Evolutionary conservation across 2,888 invertebrate genomes (phyloP).

Genomic region (Apeira syringaria): DNA sequence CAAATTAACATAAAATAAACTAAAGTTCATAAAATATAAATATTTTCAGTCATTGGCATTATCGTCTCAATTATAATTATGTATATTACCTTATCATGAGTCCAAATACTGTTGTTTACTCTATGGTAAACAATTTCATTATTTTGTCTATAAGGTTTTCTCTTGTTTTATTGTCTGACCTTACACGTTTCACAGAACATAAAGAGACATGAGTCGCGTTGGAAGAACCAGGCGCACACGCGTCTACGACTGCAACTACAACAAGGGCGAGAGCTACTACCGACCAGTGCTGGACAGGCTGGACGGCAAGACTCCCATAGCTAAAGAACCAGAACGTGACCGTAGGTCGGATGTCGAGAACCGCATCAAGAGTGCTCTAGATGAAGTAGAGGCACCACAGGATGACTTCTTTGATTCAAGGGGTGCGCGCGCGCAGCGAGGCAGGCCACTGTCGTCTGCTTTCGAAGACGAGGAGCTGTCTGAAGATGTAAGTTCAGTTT

Average conservation of each 20-base stretch:
- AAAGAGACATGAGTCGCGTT: constrained; percentile 64
- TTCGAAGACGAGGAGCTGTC: constrained; percentile 72
- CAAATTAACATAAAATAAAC: too few relatives aligned
- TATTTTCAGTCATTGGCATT: too few relatives aligned
- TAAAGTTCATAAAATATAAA: too few relatives aligned
- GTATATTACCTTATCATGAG: too few relatives aligned
- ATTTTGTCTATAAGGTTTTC: too few relatives aligned
- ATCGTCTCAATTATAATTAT: too few relatives aligned
- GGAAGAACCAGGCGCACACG: constrained; percentile 89
- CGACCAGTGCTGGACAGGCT: constrained; percentile 89
- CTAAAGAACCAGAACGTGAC: constrained; percentile 65
- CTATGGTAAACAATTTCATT: too few relatives aligned
- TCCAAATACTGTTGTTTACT: too few relatives aligned
- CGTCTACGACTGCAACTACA: constrained; percentile 94
- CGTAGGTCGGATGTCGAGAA: constrained; percentile 60
- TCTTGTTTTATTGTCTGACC: not conserved
- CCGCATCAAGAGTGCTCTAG: constrained; percentile 63
- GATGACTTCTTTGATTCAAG: constrained; percentile 87
- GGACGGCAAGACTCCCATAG: constrained; percentile 84
- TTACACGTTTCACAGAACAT: constrained; percentile 6
- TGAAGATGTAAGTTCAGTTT: constrained; percentile 72
- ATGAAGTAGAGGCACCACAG: constrained; percentile 56
- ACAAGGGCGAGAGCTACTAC: constrained; percentile 93
- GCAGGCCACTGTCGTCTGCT: constrained; percentile 69
- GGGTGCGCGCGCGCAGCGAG: constrained; percentile 78